A percentile compares a stretch with the other conserved stretches of the same genome.
These are phyloP conservation scores for Caranx melampygus DNA, from an alignment of 2,113 vertebrate genomes.

Conservation along the genomic window DNA sequence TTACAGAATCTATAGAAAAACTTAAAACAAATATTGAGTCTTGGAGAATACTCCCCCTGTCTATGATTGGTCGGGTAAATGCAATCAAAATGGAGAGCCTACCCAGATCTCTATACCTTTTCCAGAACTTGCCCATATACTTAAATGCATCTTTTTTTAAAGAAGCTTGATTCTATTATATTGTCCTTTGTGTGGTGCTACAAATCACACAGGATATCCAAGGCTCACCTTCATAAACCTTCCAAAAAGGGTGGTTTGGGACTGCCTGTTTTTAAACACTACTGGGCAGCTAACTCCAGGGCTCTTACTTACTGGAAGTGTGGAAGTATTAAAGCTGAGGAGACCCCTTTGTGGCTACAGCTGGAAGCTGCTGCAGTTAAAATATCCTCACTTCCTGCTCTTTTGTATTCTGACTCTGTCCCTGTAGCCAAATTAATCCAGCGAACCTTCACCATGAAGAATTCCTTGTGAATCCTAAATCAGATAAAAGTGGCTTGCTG, in stretches of 20 bases:
- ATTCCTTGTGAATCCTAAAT: background rate
- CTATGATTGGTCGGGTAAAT: background rate
- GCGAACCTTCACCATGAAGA: background rate
- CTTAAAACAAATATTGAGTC: background rate
- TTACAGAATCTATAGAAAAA: constrained; percentile 5
- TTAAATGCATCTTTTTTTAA: constrained; percentile 3
- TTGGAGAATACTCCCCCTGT: background rate
- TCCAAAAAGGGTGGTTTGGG: background rate
- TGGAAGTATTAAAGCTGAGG: background rate
- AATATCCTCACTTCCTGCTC: background rate
- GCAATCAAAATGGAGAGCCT: constrained; percentile 8
- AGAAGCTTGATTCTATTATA: background rate
- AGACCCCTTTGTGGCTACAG: background rate
- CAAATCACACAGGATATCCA: constrained; percentile 17
- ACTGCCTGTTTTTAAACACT: background rate
- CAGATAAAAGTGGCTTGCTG: too few relatives aligned
- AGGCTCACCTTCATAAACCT: background rate
- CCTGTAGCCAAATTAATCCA: background rate
- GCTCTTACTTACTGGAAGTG: background rate
- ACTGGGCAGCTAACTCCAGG: constrained; percentile 1
- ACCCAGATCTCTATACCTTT: background rate
- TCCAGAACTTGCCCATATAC: background rate
- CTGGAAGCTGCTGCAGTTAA: background rate
- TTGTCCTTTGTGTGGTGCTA: constrained; percentile 5
- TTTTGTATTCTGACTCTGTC: background rate